Evolutionary conservation across 35 echinoderm and acorn worm genomes (phyloP).

Genomic region (Patiria miniata): DNA sequence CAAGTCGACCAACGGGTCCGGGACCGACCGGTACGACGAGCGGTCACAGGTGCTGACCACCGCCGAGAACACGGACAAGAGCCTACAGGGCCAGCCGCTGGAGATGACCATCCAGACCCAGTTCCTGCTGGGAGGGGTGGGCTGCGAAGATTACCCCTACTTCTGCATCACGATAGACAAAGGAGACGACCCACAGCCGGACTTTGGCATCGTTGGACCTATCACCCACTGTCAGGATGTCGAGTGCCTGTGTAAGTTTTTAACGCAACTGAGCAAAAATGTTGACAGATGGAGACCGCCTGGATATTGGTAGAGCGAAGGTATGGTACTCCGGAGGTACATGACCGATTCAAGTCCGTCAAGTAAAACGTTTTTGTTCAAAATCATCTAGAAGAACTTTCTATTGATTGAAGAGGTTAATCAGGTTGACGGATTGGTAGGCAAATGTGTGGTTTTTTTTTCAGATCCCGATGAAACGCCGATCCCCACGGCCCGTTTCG

Average conservation of each 20-base stretch:
- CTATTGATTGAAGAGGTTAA: too few species aligned
- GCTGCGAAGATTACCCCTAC: constrained; percentile 18
- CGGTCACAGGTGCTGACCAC: constrained; percentile 37
- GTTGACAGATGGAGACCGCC: too few species aligned
- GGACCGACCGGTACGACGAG: constrained; percentile 38
- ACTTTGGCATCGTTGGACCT: constrained; percentile 6
- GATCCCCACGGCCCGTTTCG: neutral
- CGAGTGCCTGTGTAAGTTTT: neutral
- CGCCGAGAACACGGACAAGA: constrained; percentile 30
- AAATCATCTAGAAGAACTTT: too few species aligned
- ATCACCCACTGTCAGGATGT: neutral
- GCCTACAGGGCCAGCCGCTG: neutral
- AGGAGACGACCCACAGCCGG: constrained; percentile 21
- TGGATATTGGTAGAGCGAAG: too few species aligned
- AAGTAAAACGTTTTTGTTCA: too few species aligned
- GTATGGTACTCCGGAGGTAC: too few species aligned
- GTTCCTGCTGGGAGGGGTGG: constrained; percentile 21
- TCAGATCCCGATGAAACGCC: neutral
- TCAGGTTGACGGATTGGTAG: too few species aligned
- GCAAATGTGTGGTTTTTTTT: neutral
- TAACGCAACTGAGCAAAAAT: neutral
- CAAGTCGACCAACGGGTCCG: constrained; percentile 47
- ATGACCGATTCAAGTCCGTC: too few species aligned
- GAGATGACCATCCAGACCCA: neutral
- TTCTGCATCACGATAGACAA: neutral